Percentiles rank a stretch among this genome's conserved stretches.
These are phyloP conservation scores for Tetrapedia diversipes DNA, from an alignment of 2,888 invertebrate genomes.

Conservation along the genomic window DNA sequence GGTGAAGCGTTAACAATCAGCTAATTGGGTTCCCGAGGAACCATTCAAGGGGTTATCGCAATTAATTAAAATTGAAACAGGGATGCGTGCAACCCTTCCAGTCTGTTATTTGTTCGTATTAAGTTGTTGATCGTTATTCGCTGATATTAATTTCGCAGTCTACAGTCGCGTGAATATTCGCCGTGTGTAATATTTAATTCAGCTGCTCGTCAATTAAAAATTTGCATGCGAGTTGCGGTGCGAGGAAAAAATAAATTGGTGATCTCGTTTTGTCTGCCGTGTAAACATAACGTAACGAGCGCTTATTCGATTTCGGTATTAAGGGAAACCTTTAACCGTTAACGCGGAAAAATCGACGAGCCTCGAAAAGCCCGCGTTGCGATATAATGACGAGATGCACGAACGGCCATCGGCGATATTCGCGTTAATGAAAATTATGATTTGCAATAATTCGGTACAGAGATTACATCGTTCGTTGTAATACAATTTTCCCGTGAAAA, in stretches of 20 bases:
- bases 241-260: neutral
- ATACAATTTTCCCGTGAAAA: slow-evolving; percentile 18
- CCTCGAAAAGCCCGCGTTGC: neutral
- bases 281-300: neutral
- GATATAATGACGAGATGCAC: neutral
- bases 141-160: neutral
- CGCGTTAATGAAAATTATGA: slow-evolving; percentile 11
- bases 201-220: neutral
- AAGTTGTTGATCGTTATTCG: too few relatives aligned
- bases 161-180: neutral
- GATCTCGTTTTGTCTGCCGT: neutral
- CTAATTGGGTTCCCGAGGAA: too few relatives aligned
- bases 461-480: slow-evolving; percentile 23
- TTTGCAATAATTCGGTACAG: slow-evolving; percentile 7
- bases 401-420: neutral
- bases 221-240: neutral
- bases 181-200: neutral
- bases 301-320: neutral
- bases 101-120: too few relatives aligned
- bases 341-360: slow-evolving; percentile 5
- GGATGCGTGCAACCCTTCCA: too few relatives aligned
- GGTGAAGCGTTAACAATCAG: too few relatives aligned
- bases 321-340: neutral
- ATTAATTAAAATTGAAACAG: too few relatives aligned
- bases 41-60: too few relatives aligned